These are phyloP conservation scores for Anolis carolinensis DNA, from an alignment of 2,113 vertebrate species.

Conservation along the genomic window DNA sequence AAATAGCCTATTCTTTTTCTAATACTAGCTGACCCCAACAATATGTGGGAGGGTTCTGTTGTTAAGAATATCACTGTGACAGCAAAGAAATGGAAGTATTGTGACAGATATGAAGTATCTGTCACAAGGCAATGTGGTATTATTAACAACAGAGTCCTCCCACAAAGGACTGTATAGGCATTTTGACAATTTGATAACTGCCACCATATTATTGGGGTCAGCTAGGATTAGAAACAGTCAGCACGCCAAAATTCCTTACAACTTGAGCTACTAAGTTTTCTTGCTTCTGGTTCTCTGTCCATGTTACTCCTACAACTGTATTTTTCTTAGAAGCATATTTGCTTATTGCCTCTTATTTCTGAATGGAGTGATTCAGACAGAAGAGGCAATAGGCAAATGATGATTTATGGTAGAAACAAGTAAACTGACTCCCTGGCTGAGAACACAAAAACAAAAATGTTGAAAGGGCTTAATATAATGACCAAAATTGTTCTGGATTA, in stretches of 20 bases:
- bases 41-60: no score
- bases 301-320: neutral
- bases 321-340: neutral
- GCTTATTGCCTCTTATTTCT: neutral
- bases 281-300: neutral
- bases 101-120: constrained; percentile 8
- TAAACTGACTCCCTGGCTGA: neutral
- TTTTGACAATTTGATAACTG: neutral
- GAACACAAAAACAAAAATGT: neutral
- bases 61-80: neutral
- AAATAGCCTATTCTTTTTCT: neutral
- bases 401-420: neutral
- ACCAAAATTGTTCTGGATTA: neutral
- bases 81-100: neutral
- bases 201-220: neutral
- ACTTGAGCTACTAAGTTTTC: neutral
- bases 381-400: no score
- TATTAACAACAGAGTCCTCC: constrained; percentile 14
- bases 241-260: neutral
- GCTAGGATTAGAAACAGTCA: neutral
- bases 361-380: neutral
- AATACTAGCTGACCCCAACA: no score
- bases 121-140: neutral
- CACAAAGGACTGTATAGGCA: neutral
- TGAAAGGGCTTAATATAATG: neutral